phyloP scores from a whole-genome alignment of 2,888 invertebrate species.

The Lymantria dispar region DNA sequence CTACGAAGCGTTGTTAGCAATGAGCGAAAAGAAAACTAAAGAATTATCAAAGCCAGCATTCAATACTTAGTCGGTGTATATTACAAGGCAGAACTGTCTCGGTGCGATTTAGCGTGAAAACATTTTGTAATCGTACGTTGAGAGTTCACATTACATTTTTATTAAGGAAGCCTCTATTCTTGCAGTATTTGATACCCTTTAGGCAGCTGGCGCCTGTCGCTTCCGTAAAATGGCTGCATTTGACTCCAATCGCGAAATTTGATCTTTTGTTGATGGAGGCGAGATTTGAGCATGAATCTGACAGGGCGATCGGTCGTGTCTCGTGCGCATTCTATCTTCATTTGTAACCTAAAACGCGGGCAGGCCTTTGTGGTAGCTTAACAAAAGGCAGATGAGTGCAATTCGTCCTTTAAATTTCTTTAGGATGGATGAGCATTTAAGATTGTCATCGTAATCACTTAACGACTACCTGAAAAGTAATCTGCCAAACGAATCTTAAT shows the following conservation, averaged over 20 bases:
- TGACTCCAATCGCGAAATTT: conserved; percentile 58
- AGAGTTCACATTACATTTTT: conserved; percentile 63
- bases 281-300: conserved; percentile 65
- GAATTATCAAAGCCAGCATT: conserved; percentile 57
- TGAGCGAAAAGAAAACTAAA: conserved; percentile 42
- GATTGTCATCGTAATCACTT: conserved; percentile 39
- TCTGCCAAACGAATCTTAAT: no score
- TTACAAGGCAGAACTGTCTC: conserved; percentile 69
- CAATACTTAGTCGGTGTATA: conserved; percentile 54
- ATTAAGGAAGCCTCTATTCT: conserved; percentile 52
- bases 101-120: conserved; percentile 74
- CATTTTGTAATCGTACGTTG: conserved; percentile 57
- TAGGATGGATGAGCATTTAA: conserved; percentile 37
- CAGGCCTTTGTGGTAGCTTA: conserved; percentile 64
- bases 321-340: conserved; percentile 69
- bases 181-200: conserved; percentile 60
- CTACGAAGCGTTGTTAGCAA: conserved; percentile 14
- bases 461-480: conserved; percentile 18
- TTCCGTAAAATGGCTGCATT: conserved; percentile 70
- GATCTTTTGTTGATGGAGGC: conserved; percentile 77
- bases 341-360: conserved; percentile 58
- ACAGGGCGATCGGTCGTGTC: conserved; percentile 61
- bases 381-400: conserved; percentile 62
- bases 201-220: conserved; percentile 77
- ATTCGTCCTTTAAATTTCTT: conserved; percentile 27